Base-by-base conservation (phyloP, 1,140 invertebrate genomes). In the Bombus impatiens region DNA sequence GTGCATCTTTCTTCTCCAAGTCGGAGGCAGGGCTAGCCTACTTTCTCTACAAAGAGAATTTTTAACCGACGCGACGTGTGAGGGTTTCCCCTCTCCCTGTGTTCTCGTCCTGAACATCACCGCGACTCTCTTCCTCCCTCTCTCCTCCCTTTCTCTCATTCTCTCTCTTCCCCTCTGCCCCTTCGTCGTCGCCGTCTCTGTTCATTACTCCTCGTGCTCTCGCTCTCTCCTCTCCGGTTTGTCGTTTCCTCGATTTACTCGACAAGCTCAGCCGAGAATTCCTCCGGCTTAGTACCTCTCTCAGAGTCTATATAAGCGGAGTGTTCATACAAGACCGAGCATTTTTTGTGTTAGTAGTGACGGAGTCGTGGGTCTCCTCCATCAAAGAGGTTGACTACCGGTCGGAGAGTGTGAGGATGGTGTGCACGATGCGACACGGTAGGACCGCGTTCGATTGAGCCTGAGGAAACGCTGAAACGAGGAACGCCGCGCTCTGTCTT, bases 251-350 rank as follows among this genome's bases (percentile, higher is more conserved):
- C 91, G 91, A 93, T 93, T 93, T 92, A 91, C 92, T 89, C 91
- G 88, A 86, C 89, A 82, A 86, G 79, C 83, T 86, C 82, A 82
- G 76, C 79, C 65, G 86, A 86, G 86, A 80, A 85, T 84, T 90
- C 79, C 76, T 68, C 62, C 65, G 68, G 62, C 79, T 53, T 62
- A 59, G 89, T 88, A 84, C 89, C 87, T 89, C 87, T 90, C 89
- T 86, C 90, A 82, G 93, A 95, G 94, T 95, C 94, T 95, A 95
- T 95, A 95, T 95, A 95, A 95, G 92, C 91, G 53, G 90, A 91
- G 88, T 83, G 82, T 77, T 91, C 90, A 83, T 88, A 90, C 88
- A 90, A 86, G 88, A 85, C 90, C 86, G 87, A 92, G 89, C 94
- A 95, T 95, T 95, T 95, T 95, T 95, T 94, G 90, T 93, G 91